A percentile compares a stretch with the other conserved stretches of the same genome.
These are phyloP conservation scores for Tachina fera DNA, from an alignment of 2,888 invertebrate genomes.

Conservation along the genomic window DNA sequence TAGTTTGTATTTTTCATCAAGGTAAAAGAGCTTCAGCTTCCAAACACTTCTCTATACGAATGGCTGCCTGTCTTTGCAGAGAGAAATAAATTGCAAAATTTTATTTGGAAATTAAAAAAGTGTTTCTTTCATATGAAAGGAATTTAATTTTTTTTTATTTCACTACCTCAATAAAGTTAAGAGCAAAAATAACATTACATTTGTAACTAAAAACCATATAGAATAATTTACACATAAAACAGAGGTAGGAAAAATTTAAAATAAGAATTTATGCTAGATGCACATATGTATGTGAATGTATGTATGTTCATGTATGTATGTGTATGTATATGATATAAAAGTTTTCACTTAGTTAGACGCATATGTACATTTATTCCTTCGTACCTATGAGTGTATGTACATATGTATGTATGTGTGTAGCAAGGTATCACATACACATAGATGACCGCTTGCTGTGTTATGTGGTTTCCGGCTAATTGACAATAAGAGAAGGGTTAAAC, in stretches of 20 bases:
- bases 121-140: slow-evolving; percentile 26
- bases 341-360: slow-evolving; percentile 41
- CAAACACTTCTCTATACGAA: background rate
- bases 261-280: background rate
- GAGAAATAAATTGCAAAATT: slow-evolving; percentile 42
- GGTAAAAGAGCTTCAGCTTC: slow-evolving; percentile 3
- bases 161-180: slow-evolving; percentile 29
- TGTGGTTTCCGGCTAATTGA: slow-evolving; percentile 80
- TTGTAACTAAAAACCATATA: slow-evolving; percentile 42
- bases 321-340: slow-evolving; percentile 11
- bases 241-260: background rate
- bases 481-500: slow-evolving; percentile 75
- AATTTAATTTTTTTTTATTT: background rate
- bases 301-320: too few relatives aligned
- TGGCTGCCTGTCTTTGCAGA: background rate
- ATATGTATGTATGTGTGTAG: background rate
- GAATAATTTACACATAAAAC: background rate
- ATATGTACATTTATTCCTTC: background rate
- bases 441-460: slow-evolving; percentile 68
- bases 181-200: slow-evolving; percentile 63
- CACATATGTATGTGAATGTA: too few relatives aligned
- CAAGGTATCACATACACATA: slow-evolving; percentile 44
- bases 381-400: too few relatives aligned
- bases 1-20: background rate
- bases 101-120: slow-evolving; percentile 55